These are phyloP conservation scores for Drosophila pullipes DNA, from an alignment of 2,888 invertebrate species.

Conservation along the genomic window DNA sequence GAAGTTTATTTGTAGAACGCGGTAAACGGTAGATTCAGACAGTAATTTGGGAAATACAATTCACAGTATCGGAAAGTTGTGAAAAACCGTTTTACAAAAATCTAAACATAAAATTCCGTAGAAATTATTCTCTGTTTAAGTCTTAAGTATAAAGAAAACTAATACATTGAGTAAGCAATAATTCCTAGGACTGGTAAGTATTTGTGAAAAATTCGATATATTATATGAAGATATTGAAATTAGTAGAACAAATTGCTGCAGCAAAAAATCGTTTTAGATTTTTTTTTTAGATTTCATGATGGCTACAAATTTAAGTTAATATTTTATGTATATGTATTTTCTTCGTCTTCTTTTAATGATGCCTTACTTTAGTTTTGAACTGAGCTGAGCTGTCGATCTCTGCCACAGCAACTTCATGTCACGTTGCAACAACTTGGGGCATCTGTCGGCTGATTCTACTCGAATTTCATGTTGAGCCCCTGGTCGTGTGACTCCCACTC, in stretches of 20 bases:
- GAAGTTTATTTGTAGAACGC: background rate
- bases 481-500: slow-evolving; percentile 27
- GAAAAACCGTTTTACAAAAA: background rate
- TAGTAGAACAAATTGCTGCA: background rate
- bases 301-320: background rate
- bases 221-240: background rate
- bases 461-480: slow-evolving; percentile 49
- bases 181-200: background rate
- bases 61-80: background rate
- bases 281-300: background rate
- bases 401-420: background rate
- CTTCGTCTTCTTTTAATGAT: background rate
- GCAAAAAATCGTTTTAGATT: background rate
- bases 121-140: background rate
- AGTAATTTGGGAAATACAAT: background rate
- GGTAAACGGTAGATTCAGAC: too few species aligned
- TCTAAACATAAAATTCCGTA: background rate
- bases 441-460: slow-evolving; percentile 41
- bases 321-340: background rate
- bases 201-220: background rate
- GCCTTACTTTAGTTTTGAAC: background rate
- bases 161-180: background rate
- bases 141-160: background rate
- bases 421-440: background rate
- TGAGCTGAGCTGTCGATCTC: background rate